Conservation (phyloP, 2,888 invertebrate species). For the Cryptus armator region DNA sequence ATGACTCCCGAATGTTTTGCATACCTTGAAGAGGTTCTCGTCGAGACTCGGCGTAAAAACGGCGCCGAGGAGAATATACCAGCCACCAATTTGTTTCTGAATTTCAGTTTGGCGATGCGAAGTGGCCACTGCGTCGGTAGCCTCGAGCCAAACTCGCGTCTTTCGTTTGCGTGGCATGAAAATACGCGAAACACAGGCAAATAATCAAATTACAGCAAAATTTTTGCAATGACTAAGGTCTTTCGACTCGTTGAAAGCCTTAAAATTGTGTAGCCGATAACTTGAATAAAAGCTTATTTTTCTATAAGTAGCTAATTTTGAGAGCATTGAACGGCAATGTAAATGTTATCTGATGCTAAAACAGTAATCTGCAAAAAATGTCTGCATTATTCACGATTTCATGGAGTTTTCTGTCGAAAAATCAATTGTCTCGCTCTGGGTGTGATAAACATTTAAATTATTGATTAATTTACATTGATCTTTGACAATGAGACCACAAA, state of each 20-base stretch:
- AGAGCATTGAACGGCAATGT: too few relatives aligned
- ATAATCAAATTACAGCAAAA: neutral
- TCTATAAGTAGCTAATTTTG: too few relatives aligned
- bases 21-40: conserved; percentile 21
- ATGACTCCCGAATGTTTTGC: conserved; percentile 35
- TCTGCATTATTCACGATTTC: too few relatives aligned
- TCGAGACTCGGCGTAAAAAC: neutral
- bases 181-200: neutral
- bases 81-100: conserved; percentile 36
- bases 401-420: too few relatives aligned
- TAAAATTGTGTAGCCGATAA: too few relatives aligned
- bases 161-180: neutral
- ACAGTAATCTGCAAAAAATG: too few relatives aligned
- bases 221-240: neutral
- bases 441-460: too few relatives aligned
- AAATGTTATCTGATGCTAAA: too few relatives aligned
- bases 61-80: neutral
- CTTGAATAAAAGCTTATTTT: too few relatives aligned
- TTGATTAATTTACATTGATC: too few relatives aligned
- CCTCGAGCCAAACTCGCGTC: neutral
- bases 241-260: neutral
- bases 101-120: conserved; percentile 15
- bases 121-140: neutral
- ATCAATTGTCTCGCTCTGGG: too few relatives aligned
- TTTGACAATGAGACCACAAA: too few relatives aligned